Conservation (phyloP, 2,888 invertebrate genomes). For the Zygaena filipendulae region DNA sequence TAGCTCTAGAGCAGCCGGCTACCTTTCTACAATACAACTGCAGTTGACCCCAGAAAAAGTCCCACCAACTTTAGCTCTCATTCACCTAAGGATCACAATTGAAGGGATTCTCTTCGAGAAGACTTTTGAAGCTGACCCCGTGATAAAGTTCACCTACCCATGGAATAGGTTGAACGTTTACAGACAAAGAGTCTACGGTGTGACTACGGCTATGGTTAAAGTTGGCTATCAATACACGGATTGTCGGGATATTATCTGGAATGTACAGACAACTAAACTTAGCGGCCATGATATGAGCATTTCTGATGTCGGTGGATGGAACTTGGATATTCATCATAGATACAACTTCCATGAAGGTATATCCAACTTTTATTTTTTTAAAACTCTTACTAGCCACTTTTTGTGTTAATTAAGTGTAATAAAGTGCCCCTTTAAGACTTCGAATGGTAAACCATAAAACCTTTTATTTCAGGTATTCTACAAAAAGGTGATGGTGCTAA, state of each 20-base stretch:
- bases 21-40: slow-evolving; percentile 90
- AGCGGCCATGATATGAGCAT: slow-evolving; percentile 98
- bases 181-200: slow-evolving; percentile 95
- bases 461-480: slow-evolving; percentile 76
- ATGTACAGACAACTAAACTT: slow-evolving; percentile 92
- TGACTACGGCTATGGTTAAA: slow-evolving; percentile 93
- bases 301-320: slow-evolving; percentile 98
- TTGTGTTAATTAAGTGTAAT: no score
- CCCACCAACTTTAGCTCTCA: slow-evolving; percentile 83
- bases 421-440: neutral
- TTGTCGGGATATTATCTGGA: slow-evolving; percentile 95
- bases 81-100: slow-evolving; percentile 92
- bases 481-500: slow-evolving; percentile 98
- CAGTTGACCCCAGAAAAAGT: slow-evolving; percentile 89
- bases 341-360: slow-evolving; percentile 97
- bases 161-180: slow-evolving; percentile 98
- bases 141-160: slow-evolving; percentile 96
- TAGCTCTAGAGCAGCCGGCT: slow-evolving; percentile 93
- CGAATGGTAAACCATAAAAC: neutral
- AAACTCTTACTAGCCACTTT: no score
- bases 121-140: slow-evolving; percentile 95
- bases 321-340: slow-evolving; percentile 96
- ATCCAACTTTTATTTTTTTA: slow-evolving; percentile 9
- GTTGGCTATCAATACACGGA: slow-evolving; percentile 97
- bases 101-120: slow-evolving; percentile 95